Evolutionary conservation across 2,113 vertebrate species (phyloP).

Genomic region (Syrmaticus mikado): DNA sequence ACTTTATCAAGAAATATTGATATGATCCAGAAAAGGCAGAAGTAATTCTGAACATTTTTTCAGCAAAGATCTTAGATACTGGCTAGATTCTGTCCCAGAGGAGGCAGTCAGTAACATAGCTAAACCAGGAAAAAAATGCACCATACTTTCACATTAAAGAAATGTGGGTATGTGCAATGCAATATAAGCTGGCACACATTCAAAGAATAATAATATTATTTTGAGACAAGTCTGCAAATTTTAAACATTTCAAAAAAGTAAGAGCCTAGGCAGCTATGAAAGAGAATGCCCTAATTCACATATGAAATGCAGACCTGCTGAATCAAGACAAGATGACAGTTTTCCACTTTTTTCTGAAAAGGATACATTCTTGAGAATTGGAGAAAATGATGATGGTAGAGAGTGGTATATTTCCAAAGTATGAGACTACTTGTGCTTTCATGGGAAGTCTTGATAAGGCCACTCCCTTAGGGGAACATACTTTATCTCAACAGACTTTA

Average conservation of each 20-base stretch:
- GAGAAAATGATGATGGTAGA: not conserved
- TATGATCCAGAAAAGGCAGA: not conserved
- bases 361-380: not conserved
- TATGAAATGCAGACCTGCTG: not conserved
- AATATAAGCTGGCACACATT: not conserved
- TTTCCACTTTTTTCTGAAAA: not conserved
- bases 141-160: not conserved
- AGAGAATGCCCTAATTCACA: not conserved
- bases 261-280: not conserved
- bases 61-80: not conserved
- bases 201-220: not conserved
- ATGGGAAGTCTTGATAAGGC: not conserved
- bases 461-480: not conserved
- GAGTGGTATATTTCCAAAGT: not conserved
- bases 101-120: not conserved
- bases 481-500: not conserved
- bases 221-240: not conserved
- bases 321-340: not conserved
- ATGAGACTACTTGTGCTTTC: not conserved
- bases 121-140: not conserved
- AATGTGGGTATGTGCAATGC: not conserved
- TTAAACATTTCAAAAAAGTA: not conserved
- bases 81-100: not conserved
- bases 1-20: not conserved
- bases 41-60: not conserved